Evolutionary conservation across 2,888 invertebrate genomes (phyloP).

Genomic region (Sesia apiformis): DNA sequence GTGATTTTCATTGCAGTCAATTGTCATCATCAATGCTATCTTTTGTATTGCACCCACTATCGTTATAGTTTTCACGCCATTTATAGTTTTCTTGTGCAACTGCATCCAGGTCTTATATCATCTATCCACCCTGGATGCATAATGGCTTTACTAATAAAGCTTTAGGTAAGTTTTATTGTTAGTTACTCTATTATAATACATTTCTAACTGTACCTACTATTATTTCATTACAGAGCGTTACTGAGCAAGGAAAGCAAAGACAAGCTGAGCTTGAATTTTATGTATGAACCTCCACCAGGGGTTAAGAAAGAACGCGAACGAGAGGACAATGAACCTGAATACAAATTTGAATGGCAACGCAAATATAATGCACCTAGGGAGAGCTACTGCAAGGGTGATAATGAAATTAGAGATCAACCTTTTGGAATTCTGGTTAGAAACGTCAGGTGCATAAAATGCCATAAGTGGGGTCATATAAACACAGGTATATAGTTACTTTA

Average conservation of each 20-base stretch:
- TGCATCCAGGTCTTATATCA: too few species aligned
- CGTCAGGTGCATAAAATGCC: slow-evolving; percentile 98
- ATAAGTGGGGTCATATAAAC: slow-evolving; percentile 99
- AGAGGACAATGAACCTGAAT: slow-evolving; percentile 95
- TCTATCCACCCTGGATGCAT: too few species aligned
- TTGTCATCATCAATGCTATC: too few species aligned
- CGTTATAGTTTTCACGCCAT: too few species aligned
- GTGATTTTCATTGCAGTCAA: neutral
- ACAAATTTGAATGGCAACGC: slow-evolving; percentile 99
- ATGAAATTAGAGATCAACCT: slow-evolving; percentile 97
- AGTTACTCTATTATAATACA: too few species aligned
- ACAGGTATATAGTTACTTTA: slow-evolving; percentile 73
- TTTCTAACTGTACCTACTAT: neutral
- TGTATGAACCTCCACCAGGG: slow-evolving; percentile 99
- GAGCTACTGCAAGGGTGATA: slow-evolving; percentile 98
- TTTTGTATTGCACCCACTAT: too few species aligned
- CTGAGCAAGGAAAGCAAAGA: slow-evolving; percentile 99
- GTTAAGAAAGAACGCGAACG: slow-evolving; percentile 93
- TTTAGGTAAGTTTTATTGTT: too few species aligned
- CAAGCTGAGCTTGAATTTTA: slow-evolving; percentile 97
- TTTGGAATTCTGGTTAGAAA: slow-evolving; percentile 98
- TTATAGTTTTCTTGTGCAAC: too few species aligned
- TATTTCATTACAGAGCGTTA: slow-evolving; percentile 80
- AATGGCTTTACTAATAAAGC: too few species aligned
- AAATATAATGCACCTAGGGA: slow-evolving; percentile 99